Evolutionary conservation across 2,113 vertebrate species (phyloP).

Genomic region (Ranitomeya imitator): DNA sequence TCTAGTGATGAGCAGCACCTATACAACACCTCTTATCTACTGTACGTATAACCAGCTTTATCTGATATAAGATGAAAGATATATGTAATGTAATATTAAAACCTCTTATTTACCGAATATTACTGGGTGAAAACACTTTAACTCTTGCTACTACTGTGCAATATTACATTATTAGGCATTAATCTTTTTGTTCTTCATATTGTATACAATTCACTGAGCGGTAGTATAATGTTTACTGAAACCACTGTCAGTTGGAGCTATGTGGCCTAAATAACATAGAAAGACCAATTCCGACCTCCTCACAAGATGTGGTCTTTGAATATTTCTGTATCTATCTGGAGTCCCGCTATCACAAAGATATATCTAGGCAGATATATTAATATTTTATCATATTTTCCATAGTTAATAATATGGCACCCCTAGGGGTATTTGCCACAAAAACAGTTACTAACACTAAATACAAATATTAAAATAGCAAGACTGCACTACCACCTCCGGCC

Average conservation of each 20-base stretch:
- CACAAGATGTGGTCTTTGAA: constrained; percentile 2
- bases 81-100: background rate
- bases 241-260: background rate
- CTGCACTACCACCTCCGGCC: no score
- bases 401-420: no score
- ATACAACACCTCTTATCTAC: background rate
- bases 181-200: background rate
- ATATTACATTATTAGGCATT: background rate
- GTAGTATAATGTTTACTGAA: background rate
- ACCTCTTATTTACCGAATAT: background rate
- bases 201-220: background rate
- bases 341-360: background rate
- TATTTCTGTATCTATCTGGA: background rate
- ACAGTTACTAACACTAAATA: no score
- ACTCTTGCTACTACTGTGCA: background rate
- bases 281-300: background rate
- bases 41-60: background rate
- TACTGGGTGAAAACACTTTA: background rate
- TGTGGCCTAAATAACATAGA: background rate
- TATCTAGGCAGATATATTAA: background rate
- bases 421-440: no score
- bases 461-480: no score
- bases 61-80: background rate
- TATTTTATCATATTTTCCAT: background rate
- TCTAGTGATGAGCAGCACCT: background rate